Evolutionary conservation across 2,797 vertebrate species (phyloP), one percentile per base, ranked within the genome.

Genomic region (Echiichthys vipera): DNA sequence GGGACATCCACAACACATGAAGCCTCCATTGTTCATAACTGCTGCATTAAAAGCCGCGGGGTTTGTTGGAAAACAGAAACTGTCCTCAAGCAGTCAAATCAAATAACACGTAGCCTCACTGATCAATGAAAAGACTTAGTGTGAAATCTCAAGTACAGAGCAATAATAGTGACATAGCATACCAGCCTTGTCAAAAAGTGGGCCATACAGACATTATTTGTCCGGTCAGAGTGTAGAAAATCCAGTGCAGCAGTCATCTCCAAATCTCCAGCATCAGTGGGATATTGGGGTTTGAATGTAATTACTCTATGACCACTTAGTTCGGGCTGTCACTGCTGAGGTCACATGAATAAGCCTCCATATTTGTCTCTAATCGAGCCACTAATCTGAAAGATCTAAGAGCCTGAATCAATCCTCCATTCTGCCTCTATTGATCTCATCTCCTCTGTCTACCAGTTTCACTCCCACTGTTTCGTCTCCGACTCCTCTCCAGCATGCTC

Each of bases 321-420:
- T 90, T 87, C 75, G 80, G 78, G 71, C 88, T 89, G 90, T 91
- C 90, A 89, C 83, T 65, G 85, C 78, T 89, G 87, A 91, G 88
- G 89, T 91, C 90, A 88, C 76, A 90, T 91, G 90, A 93, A 91
- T 90, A 91, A 91, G 84, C 86, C 84, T 90, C 87, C 89, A 90
- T 89, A 90, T 91, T 90, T 91, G 88, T 90, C 88, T 83, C 86
- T 88, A 89, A 93, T 92, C 84, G 85, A 92, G 91, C 75, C 46
- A 70, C 89, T 94, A 93, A 94, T 94, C 93, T 93, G 71, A 74
- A 90, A 84, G 86, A 94, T 93, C 92, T 93, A 83, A 91, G 81
- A 91, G 87, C 73, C 83, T 73, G 85, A 91, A 91, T 93, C 90
- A 92, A 92, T 92, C 91, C 85, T 86, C 88, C 86, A 91, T 92